Percentiles rank a stretch among this genome's conserved stretches.
Evolutionary conservation across 2,113 vertebrate species (phyloP).

Genomic region (Daboia siamensis): DNA sequence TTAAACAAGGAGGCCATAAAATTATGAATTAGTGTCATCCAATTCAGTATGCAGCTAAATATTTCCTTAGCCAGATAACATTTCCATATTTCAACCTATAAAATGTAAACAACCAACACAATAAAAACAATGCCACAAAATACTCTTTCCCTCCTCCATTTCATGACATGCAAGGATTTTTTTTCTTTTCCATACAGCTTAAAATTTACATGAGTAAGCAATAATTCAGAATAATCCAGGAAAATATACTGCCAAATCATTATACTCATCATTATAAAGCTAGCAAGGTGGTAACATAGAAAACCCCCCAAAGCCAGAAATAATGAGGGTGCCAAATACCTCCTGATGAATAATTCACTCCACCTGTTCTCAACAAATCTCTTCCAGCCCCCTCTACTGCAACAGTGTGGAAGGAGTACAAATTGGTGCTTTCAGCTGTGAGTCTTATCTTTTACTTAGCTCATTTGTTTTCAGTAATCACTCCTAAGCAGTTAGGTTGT

Average conservation of each 20-base stretch:
- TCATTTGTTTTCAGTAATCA: conserved; percentile 39
- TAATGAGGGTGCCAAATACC: conserved; percentile 45
- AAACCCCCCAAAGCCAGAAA: conserved; percentile 46
- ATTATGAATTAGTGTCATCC: conserved; percentile 3
- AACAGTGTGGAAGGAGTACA: conserved; percentile 43
- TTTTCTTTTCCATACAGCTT: neutral
- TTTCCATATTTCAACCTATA: conserved; percentile 1
- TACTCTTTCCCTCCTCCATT: neutral
- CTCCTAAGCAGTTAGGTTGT: conserved; percentile 7
- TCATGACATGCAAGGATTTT: conserved; percentile 24
- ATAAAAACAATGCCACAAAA: neutral
- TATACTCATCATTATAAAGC: conserved; percentile 49
- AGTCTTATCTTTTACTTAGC: conserved; percentile 42
- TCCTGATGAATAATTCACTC: conserved; percentile 46
- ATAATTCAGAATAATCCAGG: conserved; percentile 31
- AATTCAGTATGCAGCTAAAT: conserved; percentile 33
- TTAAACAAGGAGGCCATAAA: conserved; percentile 32
- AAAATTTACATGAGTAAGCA: conserved; percentile 41
- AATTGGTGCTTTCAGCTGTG: conserved; percentile 17
- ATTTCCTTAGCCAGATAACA: conserved; percentile 13
- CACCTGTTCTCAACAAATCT: conserved; percentile 25
- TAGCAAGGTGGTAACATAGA: conserved; percentile 25
- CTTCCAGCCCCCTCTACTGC: conserved; percentile 21
- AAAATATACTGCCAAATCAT: conserved; percentile 36
- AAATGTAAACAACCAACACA: conserved; percentile 6